Evolutionary conservation across 2,888 invertebrate species (phyloP), one percentile per base, ranked within the genome.

Genomic region (Callosobruchus maculatus): DNA sequence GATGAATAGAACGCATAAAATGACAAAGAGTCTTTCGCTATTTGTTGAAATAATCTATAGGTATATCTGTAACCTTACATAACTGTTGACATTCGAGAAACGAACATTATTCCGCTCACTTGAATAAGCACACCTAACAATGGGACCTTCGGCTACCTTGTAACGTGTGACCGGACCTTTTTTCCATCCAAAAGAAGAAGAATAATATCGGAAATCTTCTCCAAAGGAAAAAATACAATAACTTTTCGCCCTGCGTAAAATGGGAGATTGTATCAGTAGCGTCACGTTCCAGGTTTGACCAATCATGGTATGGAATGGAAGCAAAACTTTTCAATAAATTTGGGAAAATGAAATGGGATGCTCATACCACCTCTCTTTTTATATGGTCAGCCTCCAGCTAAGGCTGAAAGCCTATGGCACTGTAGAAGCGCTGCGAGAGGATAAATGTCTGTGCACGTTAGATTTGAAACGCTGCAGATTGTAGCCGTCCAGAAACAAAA

Each of bases 61-160:
- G 49, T 49, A 49, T 49, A 49, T 49, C 49, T 74, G 67, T 74
- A 74, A 77, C 76, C 79, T 78, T 79, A 81, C 80, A 81, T 77
- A 78, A 78, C 77, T 76, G 80, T 78, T 77, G 80, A 81, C 80
- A 78, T 80, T 80, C 73, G 76, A 77, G 78, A 76, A 77, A 78
- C 77, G 75, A 72, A 75, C 75, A 80, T 80, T 80, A 79, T 80
- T 80, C 78, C 79, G 78, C 75, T 77, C 80, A 80, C 79, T 80
- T 80, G 80, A 80, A 78, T 79, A 75, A 76, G 77, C 79, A 78
- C 75, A 68, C 5, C 13, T 3, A 21, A 68, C 68, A 21, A 68
- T 68, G 22, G 68, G 21, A 21, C 21, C 68, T 22, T 68, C 22
- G 22, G 68, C 21, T 68, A 68, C 21, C 21, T 68, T 20, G 21